Conservation (phyloP, 2,888 invertebrate genomes). For the Auanema sp. region DNA sequence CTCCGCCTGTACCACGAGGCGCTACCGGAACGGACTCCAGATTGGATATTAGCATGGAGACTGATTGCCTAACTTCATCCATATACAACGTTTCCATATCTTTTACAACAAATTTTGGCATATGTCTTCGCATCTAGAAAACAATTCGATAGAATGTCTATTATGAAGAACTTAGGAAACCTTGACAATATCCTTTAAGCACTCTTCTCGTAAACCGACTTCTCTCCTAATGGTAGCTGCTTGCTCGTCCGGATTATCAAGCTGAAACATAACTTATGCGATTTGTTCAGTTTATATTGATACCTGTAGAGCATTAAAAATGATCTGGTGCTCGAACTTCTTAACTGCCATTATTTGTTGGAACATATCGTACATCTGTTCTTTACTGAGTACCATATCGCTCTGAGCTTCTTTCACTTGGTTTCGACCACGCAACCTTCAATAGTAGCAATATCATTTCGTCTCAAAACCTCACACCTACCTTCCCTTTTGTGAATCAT, state of each 20-base stretch:
- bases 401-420: slow-evolving; percentile 31
- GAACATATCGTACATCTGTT: slow-evolving; percentile 99
- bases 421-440: slow-evolving; percentile 26
- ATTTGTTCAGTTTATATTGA: not conserved
- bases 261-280: slow-evolving; percentile 69
- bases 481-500: slow-evolving; percentile 65
- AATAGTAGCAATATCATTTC: not conserved
- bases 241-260: slow-evolving; percentile 99
- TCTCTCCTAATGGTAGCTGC: slow-evolving; percentile 98
- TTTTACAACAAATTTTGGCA: slow-evolving; percentile 99
- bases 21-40: slow-evolving; percentile 97
- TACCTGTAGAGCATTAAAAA: slow-evolving; percentile 95
- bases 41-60: slow-evolving; percentile 97
- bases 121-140: slow-evolving; percentile 84
- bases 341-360: slow-evolving; percentile 97
- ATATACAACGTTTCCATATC: slow-evolving; percentile 99
- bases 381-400: slow-evolving; percentile 81
- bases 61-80: slow-evolving; percentile 94
- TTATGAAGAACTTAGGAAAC: no score
- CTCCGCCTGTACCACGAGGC: slow-evolving; percentile 88
- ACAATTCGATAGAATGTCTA: not conserved
- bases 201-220: slow-evolving; percentile 93
- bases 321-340: slow-evolving; percentile 98
- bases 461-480: slow-evolving; percentile 2
- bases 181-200: slow-evolving; percentile 94